These are phyloP conservation scores for Proteles cristata DNA, from an alignment of 2,113 vertebrate species.

Conservation along the genomic window DNA sequence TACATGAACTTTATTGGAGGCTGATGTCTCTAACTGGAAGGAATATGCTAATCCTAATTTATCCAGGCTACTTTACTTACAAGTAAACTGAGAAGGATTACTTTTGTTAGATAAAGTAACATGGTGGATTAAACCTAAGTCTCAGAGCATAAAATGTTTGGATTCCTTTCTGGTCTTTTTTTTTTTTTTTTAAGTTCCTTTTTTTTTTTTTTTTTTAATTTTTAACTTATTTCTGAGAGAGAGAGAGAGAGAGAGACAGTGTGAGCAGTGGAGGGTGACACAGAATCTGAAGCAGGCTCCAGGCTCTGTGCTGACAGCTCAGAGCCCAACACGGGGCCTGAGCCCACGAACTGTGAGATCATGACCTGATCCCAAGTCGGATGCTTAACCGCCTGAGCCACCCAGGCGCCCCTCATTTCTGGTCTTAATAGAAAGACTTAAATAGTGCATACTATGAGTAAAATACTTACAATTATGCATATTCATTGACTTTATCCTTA, in stretches of 20 bases:
- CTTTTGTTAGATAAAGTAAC: conserved; percentile 6
- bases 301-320: too few species aligned
- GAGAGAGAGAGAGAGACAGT: too few species aligned
- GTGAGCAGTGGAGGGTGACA: too few species aligned
- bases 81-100: neutral
- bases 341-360: too few species aligned
- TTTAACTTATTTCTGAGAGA: too few species aligned
- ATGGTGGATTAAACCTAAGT: neutral
- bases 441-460: neutral
- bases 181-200: too few species aligned
- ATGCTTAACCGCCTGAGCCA: too few species aligned
- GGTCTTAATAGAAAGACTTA: neutral
- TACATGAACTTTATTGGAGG: neutral
- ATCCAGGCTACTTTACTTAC: neutral
- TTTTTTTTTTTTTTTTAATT: too few species aligned
- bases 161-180: neutral
- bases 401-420: neutral
- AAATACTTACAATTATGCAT: neutral
- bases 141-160: neutral
- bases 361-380: too few species aligned
- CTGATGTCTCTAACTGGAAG: neutral
- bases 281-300: too few species aligned
- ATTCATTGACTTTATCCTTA: neutral
- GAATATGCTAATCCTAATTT: conserved; percentile 9
- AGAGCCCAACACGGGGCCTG: too few species aligned